These are phyloP conservation scores for Hermetia illucens DNA, from an alignment of 1,140 invertebrate species.

Conservation along the genomic window DNA sequence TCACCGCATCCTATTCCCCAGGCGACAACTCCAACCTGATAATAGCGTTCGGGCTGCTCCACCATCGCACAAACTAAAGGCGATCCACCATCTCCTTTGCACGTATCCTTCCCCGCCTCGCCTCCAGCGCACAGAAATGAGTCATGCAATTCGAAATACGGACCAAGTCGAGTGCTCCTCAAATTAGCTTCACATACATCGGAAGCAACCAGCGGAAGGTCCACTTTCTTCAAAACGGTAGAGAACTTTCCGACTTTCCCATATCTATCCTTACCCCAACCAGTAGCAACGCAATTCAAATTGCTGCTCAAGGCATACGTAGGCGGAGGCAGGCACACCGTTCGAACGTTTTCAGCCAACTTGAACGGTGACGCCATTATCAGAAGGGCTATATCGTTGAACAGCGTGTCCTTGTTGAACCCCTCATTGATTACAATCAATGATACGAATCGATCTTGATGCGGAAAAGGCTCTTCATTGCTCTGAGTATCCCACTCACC, in stretches of 20 bases:
- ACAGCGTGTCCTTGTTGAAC: conserved; percentile 30
- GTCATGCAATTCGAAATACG: conserved; percentile 31
- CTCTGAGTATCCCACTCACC: conserved; percentile 41
- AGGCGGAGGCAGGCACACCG: conserved; percentile 39
- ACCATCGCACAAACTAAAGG: conserved; percentile 17
- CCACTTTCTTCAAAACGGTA: conserved; percentile 35
- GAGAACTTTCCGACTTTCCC: conserved; percentile 30
- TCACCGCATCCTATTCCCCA: conserved; percentile 30
- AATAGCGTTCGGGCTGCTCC: conserved; percentile 16
- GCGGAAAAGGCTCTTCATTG: conserved; percentile 31
- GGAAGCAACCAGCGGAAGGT: conserved; percentile 28
- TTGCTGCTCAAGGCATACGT: too few relatives aligned
- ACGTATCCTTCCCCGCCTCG: conserved; percentile 32
- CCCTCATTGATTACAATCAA: conserved; percentile 31
- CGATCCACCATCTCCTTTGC: conserved; percentile 24
- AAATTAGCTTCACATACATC: conserved; percentile 29
- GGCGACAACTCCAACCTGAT: conserved; percentile 29
- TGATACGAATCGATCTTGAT: conserved; percentile 30
- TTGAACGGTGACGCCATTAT: conserved; percentile 42
- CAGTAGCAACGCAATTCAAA: conserved; percentile 35
- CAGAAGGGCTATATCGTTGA: conserved; percentile 53
- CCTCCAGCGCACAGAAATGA: conserved; percentile 43
- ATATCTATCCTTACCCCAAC: conserved; percentile 45
- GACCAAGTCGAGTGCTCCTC: conserved; percentile 30
- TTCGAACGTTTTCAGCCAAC: conserved; percentile 45